Conservation (phyloP, 2,113 vertebrate genomes). For the Strix uralensis region DNA sequence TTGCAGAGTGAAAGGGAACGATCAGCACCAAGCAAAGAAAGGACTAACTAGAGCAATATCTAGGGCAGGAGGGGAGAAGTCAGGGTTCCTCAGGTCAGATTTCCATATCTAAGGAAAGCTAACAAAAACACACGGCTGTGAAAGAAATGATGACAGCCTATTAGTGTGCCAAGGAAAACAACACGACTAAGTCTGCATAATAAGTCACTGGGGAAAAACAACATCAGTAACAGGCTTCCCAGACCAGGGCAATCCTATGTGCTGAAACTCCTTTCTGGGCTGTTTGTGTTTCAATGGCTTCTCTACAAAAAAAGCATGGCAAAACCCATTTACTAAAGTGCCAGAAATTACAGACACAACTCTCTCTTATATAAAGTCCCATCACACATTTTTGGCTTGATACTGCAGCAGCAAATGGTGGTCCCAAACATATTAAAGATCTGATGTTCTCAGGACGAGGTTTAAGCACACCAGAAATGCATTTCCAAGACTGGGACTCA, state of each 20-base stretch:
- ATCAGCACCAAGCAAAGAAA: not conserved
- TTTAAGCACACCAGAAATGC: not conserved
- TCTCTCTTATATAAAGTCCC: not conserved
- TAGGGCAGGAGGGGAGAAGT: not conserved
- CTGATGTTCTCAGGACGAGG: not conserved
- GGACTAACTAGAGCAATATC: not conserved
- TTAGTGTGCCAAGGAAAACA: conserved; percentile 11
- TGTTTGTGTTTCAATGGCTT: not conserved
- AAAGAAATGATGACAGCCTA: not conserved
- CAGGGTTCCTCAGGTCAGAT: not conserved
- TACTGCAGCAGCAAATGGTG: not conserved
- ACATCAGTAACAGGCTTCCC: not conserved
- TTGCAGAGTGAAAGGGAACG: not conserved
- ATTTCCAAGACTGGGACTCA: not conserved
- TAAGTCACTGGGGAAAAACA: not conserved
- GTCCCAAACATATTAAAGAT: not conserved
- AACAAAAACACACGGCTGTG: not conserved
- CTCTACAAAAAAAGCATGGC: not conserved
- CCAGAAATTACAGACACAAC: not conserved
- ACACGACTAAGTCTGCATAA: not conserved
- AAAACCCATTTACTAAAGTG: not conserved
- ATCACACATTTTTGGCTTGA: not conserved
- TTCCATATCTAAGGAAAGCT: not conserved
- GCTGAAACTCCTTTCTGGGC: not conserved
- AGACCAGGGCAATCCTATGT: not conserved